Conservation (phyloP, 92 coral and sea anemone genomes). For the Ricordea florida region DNA sequence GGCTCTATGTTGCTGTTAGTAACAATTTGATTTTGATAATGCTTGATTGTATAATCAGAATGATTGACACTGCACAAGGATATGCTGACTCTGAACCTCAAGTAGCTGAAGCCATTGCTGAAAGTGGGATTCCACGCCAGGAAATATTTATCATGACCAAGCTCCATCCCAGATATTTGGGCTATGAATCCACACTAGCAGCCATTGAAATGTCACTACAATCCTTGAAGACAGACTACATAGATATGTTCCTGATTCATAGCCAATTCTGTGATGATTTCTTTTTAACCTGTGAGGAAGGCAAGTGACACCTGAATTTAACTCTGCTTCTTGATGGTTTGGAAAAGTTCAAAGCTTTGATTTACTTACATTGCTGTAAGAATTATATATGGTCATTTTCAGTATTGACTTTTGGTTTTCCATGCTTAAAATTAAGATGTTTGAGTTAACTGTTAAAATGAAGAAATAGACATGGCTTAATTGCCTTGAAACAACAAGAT, state of each 20-base stretch:
- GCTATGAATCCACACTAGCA: conserved; percentile 74
- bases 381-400: too few species aligned
- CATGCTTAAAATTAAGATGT: too few species aligned
- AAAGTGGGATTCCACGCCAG: conserved; percentile 78
- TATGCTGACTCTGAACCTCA: conserved; percentile 77
- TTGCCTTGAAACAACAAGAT: too few species aligned
- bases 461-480: too few species aligned
- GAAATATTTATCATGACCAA: conserved; percentile 91
- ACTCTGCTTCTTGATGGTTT: background rate
- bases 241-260: conserved; percentile 95
- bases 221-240: conserved; percentile 83
- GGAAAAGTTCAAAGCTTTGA: background rate
- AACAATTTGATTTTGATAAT: background rate
- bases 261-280: conserved; percentile 73
- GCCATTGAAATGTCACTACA: conserved; percentile 87
- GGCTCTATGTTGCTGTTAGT: background rate
- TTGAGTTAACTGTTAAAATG: too few species aligned
- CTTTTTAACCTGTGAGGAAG: conserved; percentile 76
- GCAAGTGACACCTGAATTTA: conserved; percentile 18
- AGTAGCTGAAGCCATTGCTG: conserved; percentile 78
- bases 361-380: background rate
- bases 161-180: conserved; percentile 85
- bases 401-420: too few species aligned
- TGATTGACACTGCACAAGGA: conserved; percentile 96
- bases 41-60: conserved; percentile 26